A percentile compares a stretch with the other conserved stretches of the same genome.
Evolutionary conservation across 2,113 vertebrate genomes (phyloP).

Genomic region (Ahaetulla prasina): DNA sequence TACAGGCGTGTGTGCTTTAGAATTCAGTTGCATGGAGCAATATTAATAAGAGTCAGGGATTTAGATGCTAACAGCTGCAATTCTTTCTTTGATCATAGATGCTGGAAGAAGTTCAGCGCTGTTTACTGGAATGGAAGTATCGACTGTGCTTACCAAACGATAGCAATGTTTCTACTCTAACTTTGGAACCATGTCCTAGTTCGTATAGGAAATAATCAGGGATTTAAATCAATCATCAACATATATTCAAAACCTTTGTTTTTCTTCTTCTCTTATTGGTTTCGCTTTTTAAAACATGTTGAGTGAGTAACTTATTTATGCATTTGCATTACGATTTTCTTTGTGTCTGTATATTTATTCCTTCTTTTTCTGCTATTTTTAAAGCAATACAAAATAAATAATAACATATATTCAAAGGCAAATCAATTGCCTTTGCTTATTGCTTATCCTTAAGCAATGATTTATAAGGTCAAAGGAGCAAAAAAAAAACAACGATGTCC

Average conservation of each 20-base stretch:
- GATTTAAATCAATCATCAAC: neutral
- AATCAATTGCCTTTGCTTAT: neutral
- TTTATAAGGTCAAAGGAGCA: neutral
- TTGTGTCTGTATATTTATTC: neutral
- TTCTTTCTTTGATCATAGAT: constrained; percentile 4
- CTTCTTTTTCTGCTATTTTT: neutral
- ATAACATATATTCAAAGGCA: neutral
- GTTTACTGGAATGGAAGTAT: neutral
- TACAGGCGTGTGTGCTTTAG: neutral
- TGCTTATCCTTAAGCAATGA: neutral
- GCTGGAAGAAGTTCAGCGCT: neutral
- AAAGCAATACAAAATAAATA: neutral
- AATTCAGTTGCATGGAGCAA: neutral
- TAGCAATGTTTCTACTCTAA: neutral
- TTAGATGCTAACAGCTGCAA: neutral
- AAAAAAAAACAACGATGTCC: neutral
- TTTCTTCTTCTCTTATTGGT: neutral
- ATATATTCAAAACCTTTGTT: neutral
- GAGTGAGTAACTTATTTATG: neutral
- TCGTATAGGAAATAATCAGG: neutral
- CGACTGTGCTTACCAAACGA: neutral
- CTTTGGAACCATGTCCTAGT: neutral
- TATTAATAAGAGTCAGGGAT: neutral
- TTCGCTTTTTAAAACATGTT: neutral
- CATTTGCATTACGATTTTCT: neutral